phyloP scores from a whole-genome alignment of 2,113 vertebrate species.

The Laticauda colubrina region DNA sequence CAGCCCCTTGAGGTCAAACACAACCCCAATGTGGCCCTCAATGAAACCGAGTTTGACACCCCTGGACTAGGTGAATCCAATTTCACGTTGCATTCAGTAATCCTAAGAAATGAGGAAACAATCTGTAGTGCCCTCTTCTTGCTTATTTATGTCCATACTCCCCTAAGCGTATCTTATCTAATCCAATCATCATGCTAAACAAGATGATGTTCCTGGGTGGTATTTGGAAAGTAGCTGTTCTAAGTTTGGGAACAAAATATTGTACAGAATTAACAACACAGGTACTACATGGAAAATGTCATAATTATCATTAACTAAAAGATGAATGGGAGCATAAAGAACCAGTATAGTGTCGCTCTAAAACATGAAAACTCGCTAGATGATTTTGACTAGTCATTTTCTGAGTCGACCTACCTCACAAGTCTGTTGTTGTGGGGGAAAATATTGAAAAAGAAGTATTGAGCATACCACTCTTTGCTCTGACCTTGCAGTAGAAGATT shows the following conservation, averaged over 20 bases:
- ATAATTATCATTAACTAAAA: not conserved
- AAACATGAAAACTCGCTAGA: not conserved
- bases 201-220: not conserved
- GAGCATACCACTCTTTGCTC: not conserved
- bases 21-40: too few relatives aligned
- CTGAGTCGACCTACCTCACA: not conserved
- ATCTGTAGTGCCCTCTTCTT: not conserved
- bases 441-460: not conserved
- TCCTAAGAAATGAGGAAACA: not conserved
- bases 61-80: not conserved
- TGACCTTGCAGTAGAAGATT: not conserved
- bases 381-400: not conserved
- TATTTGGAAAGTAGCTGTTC: not conserved
- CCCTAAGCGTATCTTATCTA: not conserved
- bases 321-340: not conserved
- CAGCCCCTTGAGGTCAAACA: too few relatives aligned
- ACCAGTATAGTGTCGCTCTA: not conserved
- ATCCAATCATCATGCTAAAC: not conserved
- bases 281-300: not conserved
- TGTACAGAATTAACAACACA: not conserved
- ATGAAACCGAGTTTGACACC: too few relatives aligned
- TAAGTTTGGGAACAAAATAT: not conserved
- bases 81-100: not conserved
- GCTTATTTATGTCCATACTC: not conserved
- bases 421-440: not conserved